Evolutionary conservation across 2,113 vertebrate species (phyloP).

Genomic region (Agapornis roseicollis): DNA sequence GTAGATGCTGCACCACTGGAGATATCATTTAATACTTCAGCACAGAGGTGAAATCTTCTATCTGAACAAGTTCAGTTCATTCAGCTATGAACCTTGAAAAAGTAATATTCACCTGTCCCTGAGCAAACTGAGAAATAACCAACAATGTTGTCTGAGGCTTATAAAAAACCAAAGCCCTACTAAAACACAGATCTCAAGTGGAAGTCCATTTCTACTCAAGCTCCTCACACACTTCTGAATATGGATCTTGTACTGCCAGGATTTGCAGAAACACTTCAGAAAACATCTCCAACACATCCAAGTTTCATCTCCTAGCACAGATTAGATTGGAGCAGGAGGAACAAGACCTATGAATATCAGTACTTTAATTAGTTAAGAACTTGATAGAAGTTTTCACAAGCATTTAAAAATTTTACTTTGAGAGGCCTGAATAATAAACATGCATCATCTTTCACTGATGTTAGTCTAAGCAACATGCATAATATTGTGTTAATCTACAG

Average conservation of each 20-base stretch:
- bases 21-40: background rate
- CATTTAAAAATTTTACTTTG: background rate
- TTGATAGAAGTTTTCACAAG: background rate
- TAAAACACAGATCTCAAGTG: background rate
- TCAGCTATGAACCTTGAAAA: background rate
- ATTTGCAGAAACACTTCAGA: background rate
- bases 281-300: background rate
- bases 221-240: background rate
- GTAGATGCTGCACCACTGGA: background rate
- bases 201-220: background rate
- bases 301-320: background rate
- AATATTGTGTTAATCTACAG: background rate
- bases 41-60: background rate
- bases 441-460: background rate
- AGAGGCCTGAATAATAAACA: background rate
- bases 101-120: background rate
- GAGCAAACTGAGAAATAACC: background rate
- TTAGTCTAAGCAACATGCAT: background rate
- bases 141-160: rapidly evolving
- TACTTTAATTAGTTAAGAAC: background rate
- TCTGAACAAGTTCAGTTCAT: background rate
- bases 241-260: background rate
- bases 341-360: background rate
- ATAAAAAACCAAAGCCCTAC: background rate
- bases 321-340: background rate